phyloP scores from a whole-genome alignment of 2,888 invertebrate species.

The Neoitamus cyanurus region DNA sequence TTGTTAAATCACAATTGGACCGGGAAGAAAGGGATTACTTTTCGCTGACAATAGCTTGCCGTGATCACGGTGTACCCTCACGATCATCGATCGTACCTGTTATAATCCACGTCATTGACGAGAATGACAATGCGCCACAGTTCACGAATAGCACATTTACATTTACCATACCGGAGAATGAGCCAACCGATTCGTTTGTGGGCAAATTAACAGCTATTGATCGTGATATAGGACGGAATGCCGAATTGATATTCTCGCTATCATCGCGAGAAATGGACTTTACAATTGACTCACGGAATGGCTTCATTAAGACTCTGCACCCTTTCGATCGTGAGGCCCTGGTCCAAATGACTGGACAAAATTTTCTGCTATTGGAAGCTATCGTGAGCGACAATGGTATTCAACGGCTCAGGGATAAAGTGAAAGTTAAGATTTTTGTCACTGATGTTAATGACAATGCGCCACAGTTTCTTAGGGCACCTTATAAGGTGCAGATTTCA shows the following conservation, averaged over 20 bases:
- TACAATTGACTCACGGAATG: conserved; percentile 88
- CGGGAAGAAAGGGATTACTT: conserved; percentile 93
- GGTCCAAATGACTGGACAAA: conserved; percentile 80
- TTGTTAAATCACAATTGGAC: conserved; percentile 86
- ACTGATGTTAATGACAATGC: conserved; percentile 93
- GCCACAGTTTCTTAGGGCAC: conserved; percentile 83
- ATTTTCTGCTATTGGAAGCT: conserved; percentile 85
- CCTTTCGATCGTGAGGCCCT: conserved; percentile 91
- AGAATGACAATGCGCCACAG: conserved; percentile 95
- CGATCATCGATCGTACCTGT: conserved; percentile 89
- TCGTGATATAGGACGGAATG: conserved; percentile 89
- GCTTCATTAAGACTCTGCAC: conserved; percentile 86
- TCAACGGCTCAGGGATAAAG: conserved; percentile 81
- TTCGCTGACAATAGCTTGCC: conserved; percentile 85
- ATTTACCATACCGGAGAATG: conserved; percentile 89
- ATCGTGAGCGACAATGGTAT: conserved; percentile 87
- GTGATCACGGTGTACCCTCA: conserved; percentile 81
- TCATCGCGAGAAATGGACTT: conserved; percentile 83
- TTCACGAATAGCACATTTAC: conserved; percentile 92
- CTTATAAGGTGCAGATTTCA: conserved; percentile 89
- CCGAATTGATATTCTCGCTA: conserved; percentile 86
- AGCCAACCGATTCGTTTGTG: conserved; percentile 89
- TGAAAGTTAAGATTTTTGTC: conserved; percentile 86
- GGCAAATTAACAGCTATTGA: conserved; percentile 92
- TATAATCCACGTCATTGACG: conserved; percentile 92